These are phyloP conservation scores for Thereva nobilitata DNA, from an alignment of 2,888 invertebrate genomes.

Conservation along the genomic window DNA sequence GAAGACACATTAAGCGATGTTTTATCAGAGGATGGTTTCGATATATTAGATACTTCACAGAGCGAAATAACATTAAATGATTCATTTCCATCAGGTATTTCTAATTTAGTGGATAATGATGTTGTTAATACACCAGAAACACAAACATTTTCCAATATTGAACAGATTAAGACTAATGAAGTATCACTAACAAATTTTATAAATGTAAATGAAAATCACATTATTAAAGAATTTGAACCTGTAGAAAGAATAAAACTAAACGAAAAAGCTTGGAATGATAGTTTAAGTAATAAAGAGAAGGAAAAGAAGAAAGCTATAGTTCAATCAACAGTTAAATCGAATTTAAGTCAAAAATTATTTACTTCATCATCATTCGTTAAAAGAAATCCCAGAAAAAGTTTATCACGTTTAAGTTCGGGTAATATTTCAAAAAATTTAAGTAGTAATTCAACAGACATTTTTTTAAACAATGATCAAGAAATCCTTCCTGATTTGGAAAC, in stretches of 20 bases:
- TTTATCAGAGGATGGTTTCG: conserved; percentile 55
- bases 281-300: conserved; percentile 45
- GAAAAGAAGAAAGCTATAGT: conserved; percentile 35
- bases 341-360: conserved; percentile 69
- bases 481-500: conserved; percentile 56
- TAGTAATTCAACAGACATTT: conserved; percentile 30
- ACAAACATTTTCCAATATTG: conserved; percentile 10
- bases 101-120: conserved; percentile 4
- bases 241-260: conserved; percentile 48
- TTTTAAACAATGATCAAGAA: conserved; percentile 43
- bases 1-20: conserved; percentile 71
- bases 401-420: conserved; percentile 51
- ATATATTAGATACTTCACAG: conserved; percentile 53
- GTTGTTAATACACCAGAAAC: background rate
- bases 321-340: conserved; percentile 47
- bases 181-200: background rate
- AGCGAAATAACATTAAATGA: conserved; percentile 38
- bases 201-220: conserved; percentile 45
- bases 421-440: conserved; percentile 46
- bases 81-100: conserved; percentile 9
- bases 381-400: conserved; percentile 76
- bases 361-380: conserved; percentile 69
- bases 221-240: conserved; percentile 52
- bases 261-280: conserved; percentile 60
- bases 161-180: conserved; percentile 1